Base-by-base conservation (phyloP, 1,140 invertebrate species). In the Bacillus rossius region DNA sequence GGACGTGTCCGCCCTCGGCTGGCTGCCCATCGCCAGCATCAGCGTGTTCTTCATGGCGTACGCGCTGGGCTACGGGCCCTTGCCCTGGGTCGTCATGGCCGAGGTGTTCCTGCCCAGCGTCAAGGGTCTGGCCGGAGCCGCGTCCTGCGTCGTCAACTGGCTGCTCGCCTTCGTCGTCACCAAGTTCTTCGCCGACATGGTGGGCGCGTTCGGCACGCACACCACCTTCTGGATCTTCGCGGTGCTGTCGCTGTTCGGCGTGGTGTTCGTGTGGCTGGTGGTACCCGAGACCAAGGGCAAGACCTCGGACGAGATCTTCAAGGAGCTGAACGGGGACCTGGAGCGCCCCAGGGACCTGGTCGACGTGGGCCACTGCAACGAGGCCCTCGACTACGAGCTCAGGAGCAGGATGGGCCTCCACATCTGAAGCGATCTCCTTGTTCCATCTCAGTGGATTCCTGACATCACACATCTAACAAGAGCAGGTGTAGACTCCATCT, bases 261-360 rank as follows among this genome's bases (percentile, higher is more conserved):
- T 83, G 26, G 52, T 89, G 2, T 90, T 95, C 62, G 83, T 92
- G 14, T 83, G 82, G 61, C 77, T 88, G 45, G 69, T 90, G 16
- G 82, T 96, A 5, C 90, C 92, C 0, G 94, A 97, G 74, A 96
- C 93, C 0, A 95, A 94, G 76, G 92, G 92, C 10, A 92, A 91
- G 72, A 85, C 83, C 40, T 73, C 94, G 4, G 87, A 94, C 50
- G 86, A 95, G 73, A 91, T 96, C 65, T 87, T 88, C 71, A 66
- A 72, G 3, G 75, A 85, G 63, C 70, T 89, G 14, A 72, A 70
- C 19, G 70, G 74, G 37, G 37, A 60, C 29, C 29, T 10, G 10
- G 29, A 4, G 5, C 4, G 5, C 10, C 5, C 10, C 29, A 34
- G 10, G 29, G 29, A 34, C 29, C 4, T 34, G 29, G 29, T 10